phyloP scores from a whole-genome alignment of 2,113 vertebrate genomes.

The Cyphomyrus plagiostoma region DNA sequence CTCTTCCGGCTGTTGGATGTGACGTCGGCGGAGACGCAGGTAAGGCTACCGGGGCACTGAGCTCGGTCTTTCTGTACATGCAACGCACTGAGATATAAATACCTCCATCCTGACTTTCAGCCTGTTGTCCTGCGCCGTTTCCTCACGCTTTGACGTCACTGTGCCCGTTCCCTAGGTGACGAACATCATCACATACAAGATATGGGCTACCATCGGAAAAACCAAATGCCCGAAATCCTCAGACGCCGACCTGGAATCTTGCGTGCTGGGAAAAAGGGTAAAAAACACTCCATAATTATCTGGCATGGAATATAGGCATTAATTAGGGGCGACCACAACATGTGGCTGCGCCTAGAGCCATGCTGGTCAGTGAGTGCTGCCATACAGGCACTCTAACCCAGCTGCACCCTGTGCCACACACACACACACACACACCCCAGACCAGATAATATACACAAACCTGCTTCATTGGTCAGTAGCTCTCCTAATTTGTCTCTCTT shows the following conservation, averaged over 20 bases:
- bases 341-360: background rate
- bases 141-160: background rate
- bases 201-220: slow-evolving; percentile 32
- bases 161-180: slow-evolving; percentile 32
- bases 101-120: background rate
- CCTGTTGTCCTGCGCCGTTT: background rate
- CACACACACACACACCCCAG: background rate
- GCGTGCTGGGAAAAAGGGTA: slow-evolving; percentile 37
- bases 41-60: background rate
- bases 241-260: slow-evolving; percentile 22
- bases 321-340: background rate
- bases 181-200: slow-evolving; percentile 32
- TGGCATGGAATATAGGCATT: background rate
- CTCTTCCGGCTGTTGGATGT: slow-evolving; percentile 37
- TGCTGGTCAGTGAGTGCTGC: background rate
- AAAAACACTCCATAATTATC: background rate
- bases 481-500: background rate
- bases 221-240: slow-evolving; percentile 40
- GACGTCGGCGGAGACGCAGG: slow-evolving; percentile 36
- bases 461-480: background rate
- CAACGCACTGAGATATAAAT: background rate
- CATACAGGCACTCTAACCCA: background rate
- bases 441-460: background rate
- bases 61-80: background rate
- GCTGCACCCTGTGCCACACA: background rate